Evolutionary conservation across 2,888 invertebrate genomes (phyloP).

Genomic region (Galeruca laticollis): DNA sequence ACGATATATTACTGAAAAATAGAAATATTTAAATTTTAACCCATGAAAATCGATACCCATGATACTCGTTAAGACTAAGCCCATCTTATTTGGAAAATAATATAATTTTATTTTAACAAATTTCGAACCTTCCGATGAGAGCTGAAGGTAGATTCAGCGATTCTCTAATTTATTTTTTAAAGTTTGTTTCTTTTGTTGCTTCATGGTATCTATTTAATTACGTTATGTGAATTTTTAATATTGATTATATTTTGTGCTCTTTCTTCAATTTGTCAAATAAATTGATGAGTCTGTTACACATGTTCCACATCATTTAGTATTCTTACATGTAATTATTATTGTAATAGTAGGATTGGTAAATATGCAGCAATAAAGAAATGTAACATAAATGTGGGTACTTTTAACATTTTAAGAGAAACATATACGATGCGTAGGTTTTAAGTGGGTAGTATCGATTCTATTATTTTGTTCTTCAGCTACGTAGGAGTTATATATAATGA

Average conservation of each 20-base stretch:
- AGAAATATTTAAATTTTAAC: no score
- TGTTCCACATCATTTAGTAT: conserved; percentile 42
- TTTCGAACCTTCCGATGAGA: no score
- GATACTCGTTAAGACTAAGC: no score
- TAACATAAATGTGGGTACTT: conserved; percentile 54
- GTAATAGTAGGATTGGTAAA: conserved; percentile 52
- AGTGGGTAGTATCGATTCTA: conserved; percentile 59
- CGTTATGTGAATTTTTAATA: no score
- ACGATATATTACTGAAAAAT: no score
- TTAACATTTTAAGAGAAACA: conserved; percentile 55
- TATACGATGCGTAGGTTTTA: conserved; percentile 55
- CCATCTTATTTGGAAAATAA: no score
- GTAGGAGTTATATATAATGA: conserved; percentile 57
- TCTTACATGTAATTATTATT: conserved; percentile 46
- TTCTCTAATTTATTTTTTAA: no score
- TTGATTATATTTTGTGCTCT: not conserved
- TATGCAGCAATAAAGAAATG: conserved; percentile 53
- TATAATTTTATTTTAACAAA: no score
- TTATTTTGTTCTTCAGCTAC: conserved; percentile 58
- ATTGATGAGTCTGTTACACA: conserved; percentile 26
- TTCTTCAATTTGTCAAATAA: conserved; percentile 15
- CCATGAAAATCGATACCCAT: no score
- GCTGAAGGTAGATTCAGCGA: no score
- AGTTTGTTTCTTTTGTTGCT: no score
- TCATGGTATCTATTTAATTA: no score